These are phyloP conservation scores for Acanthosepion pharaonis DNA, from an alignment of 2,888 invertebrate species.

Conservation along the genomic window DNA sequence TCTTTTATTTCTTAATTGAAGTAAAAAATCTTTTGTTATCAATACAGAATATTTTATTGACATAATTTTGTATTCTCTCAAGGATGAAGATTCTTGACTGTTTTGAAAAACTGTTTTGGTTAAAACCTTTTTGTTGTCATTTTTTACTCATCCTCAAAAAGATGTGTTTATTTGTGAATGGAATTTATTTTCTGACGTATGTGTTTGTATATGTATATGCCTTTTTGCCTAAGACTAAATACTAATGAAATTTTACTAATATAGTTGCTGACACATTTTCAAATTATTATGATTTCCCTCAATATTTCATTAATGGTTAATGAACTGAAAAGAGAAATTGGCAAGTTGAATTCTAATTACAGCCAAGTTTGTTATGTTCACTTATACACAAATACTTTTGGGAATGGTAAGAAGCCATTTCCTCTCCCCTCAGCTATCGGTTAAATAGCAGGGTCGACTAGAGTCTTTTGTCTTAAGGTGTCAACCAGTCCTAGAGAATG, in stretches of 20 bases:
- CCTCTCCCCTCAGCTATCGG: too few relatives aligned
- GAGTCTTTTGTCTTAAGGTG: too few relatives aligned
- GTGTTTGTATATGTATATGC: not conserved
- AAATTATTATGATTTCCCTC: too few relatives aligned
- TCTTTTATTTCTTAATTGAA: not conserved
- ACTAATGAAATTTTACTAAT: not conserved
- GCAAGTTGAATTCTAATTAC: too few relatives aligned
- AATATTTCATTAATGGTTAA: too few relatives aligned
- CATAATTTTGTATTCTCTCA: not conserved
- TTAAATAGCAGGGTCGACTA: too few relatives aligned
- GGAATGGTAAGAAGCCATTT: too few relatives aligned
- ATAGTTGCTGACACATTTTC: too few relatives aligned
- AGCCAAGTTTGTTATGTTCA: too few relatives aligned
- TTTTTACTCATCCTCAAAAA: not conserved
- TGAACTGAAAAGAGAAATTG: too few relatives aligned
- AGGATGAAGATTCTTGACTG: not conserved
- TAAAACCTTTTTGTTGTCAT: not conserved
- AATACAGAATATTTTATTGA: not conserved
- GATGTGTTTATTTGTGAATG: conserved; percentile 33
- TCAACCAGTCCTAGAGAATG: too few relatives aligned
- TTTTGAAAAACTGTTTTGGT: not conserved
- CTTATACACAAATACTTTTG: too few relatives aligned
- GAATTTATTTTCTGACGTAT: not conserved
- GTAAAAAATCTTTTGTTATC: not conserved
- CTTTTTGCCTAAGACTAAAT: not conserved